phyloP scores from a whole-genome alignment of 2,797 vertebrate species.

The Sebastes variabilis region DNA sequence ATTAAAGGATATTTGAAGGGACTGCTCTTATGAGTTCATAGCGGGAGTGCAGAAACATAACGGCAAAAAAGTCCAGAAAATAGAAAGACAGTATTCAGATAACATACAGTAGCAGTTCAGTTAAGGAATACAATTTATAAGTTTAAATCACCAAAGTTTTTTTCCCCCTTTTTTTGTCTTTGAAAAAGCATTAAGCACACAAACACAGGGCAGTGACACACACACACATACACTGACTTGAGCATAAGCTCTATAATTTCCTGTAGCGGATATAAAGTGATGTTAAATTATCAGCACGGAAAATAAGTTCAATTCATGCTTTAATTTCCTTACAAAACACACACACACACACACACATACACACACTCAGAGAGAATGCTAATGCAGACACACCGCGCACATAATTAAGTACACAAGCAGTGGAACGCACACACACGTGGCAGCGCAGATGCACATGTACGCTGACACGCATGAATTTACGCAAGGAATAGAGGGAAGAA shows the following conservation, averaged over 20 bases:
- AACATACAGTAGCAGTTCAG: neutral
- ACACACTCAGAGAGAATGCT: constrained; percentile 15
- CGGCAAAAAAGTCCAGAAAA: neutral
- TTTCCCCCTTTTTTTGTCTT: neutral
- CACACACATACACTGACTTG: neutral
- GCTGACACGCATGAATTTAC: constrained; percentile 29
- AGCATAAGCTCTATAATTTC: constrained; percentile 71
- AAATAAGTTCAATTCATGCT: constrained; percentile 71
- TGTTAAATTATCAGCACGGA: constrained; percentile 71
- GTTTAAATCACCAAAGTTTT: constrained; percentile 1
- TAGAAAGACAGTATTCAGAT: constrained; percentile 7
- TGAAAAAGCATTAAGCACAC: constrained; percentile 20
- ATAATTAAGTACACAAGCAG: constrained; percentile 46
- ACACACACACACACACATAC: constrained; percentile 21
- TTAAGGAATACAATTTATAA: neutral
- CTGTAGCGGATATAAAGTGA: constrained; percentile 73
- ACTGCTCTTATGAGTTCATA: neutral
- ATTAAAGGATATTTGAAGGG: neutral
- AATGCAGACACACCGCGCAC: constrained; percentile 38
- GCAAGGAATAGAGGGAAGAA: neutral
- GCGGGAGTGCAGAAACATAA: neutral
- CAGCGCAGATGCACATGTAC: constrained; percentile 11
- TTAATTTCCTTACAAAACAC: constrained; percentile 72
- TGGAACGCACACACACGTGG: constrained; percentile 10
- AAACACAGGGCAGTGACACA: neutral